These are phyloP conservation scores for Gallinago stenura DNA, from an alignment of 2,797 vertebrate genomes.

Conservation along the genomic window DNA sequence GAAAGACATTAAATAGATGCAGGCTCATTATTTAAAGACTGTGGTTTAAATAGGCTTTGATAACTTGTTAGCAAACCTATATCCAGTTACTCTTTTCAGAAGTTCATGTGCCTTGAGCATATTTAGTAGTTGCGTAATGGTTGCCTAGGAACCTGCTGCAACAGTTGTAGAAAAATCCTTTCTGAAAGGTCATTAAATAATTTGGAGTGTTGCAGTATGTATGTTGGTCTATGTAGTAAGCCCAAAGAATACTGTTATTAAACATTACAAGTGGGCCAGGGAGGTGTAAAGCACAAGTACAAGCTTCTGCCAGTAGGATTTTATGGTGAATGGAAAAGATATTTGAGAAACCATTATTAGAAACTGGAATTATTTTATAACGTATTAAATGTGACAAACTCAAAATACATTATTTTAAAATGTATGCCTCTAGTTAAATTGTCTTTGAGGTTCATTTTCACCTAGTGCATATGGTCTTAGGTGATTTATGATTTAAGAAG, in stretches of 20 bases:
- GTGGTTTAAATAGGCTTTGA: background rate
- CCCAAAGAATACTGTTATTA: background rate
- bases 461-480: accelerated
- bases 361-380: background rate
- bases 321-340: background rate
- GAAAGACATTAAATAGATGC: background rate
- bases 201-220: slow-evolving; percentile 17
- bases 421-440: background rate
- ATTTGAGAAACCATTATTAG: background rate
- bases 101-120: slow-evolving; percentile 33
- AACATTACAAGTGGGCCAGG: background rate
- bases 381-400: background rate
- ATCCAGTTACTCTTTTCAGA: slow-evolving; percentile 23
- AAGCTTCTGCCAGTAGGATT: background rate
- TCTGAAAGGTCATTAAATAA: slow-evolving; percentile 64
- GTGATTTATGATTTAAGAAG: background rate
- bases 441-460: background rate
- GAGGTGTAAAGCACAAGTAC: background rate
- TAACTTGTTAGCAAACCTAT: slow-evolving; percentile 42
- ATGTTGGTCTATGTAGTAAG: slow-evolving; percentile 11
- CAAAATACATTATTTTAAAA: background rate
- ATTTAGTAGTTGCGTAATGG: slow-evolving; percentile 24
- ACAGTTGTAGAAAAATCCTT: slow-evolving; percentile 55
- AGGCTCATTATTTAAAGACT: background rate
- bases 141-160: slow-evolving; percentile 50